Evolutionary conservation across 2,113 vertebrate species (phyloP), one percentile per base, ranked within the genome.

Genomic region (Eurystomus gularis): DNA sequence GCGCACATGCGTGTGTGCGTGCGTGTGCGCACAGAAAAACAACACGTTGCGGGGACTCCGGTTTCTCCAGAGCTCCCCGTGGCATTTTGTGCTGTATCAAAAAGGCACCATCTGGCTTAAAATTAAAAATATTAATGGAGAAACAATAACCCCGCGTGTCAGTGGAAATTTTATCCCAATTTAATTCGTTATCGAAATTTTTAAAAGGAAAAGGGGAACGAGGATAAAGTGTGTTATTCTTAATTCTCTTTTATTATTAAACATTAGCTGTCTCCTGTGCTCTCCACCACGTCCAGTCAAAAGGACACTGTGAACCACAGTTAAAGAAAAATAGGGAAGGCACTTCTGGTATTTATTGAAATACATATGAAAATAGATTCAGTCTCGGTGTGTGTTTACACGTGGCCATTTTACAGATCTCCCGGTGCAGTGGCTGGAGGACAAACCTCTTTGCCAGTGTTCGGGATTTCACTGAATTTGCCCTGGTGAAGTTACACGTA

Each of bases 21-120:
- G n/a, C n/a, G n/a, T 21, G 13, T 28, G 23, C 15, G 1, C 6
- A 24, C 44, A 11, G 7, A 12, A n/a, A 10, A 37, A 6, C 2
- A 76, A 7, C 93, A 10, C 86, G 29, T 3, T 8, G 73, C 5
- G 1, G 71, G 18, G n/a, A 25, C 88, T 83, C 79, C 3, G 46
- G 0, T 48, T 17, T 23, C 82, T 51, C 89, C 71, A 5, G 71
- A 25, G 8, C 55, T 15, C 86, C 12, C 8, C 19, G n/a, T 0
- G 26, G 35, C 10, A 25, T 35, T 80, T 57, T 35, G 90, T 61
- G 33, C 82, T 51, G 48, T 40, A 49, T 54, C 19, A 48, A 48
- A 91, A 73, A 95, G 81, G 94, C 58, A 66, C 61, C 19, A 52
- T 31, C 70, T 75, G 94, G 62, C 66, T 91, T 88, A 51, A 11